Evolutionary conservation across 2,888 invertebrate genomes (phyloP).

Genomic region (Acanthopleura granulata): DNA sequence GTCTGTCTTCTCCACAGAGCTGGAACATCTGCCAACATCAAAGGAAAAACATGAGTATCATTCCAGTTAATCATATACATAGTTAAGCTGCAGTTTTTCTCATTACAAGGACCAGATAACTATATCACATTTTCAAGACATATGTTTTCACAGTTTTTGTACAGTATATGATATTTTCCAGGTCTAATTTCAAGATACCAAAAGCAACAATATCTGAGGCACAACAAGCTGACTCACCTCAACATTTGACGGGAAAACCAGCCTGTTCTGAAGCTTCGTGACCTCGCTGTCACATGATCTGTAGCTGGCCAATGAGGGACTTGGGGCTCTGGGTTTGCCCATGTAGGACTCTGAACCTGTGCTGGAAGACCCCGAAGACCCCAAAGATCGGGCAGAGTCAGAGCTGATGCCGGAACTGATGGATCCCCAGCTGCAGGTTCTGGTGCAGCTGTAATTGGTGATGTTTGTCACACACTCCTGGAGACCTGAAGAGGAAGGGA

Average conservation of each 20-base stretch:
- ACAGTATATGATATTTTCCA: no score
- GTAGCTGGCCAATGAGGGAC: conserved; percentile 15
- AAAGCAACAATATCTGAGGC: neutral
- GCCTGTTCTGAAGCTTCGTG: conserved; percentile 57
- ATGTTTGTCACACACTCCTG: conserved; percentile 53
- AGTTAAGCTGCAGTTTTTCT: no score
- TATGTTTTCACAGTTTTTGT: no score
- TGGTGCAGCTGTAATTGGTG: conserved; percentile 51
- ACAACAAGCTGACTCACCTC: conserved; percentile 43
- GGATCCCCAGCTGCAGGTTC: conserved; percentile 36
- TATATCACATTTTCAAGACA: no score
- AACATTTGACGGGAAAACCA: conserved; percentile 58
- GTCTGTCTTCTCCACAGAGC: conserved; percentile 58
- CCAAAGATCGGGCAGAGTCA: conserved; percentile 20
- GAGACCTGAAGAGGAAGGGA: conserved; percentile 34
- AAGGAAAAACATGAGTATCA: neutral
- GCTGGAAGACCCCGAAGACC: conserved; percentile 31
- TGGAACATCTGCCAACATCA: conserved; percentile 52
- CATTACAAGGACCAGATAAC: no score
- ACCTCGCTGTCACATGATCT: conserved; percentile 57
- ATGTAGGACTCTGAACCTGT: conserved; percentile 21
- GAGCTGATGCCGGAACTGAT: conserved; percentile 26
- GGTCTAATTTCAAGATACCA: no score
- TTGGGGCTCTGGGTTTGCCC: neutral
- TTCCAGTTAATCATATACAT: no score